Conservation (phyloP, 2,797 vertebrate genomes). For the Ceryle rudis region DNA sequence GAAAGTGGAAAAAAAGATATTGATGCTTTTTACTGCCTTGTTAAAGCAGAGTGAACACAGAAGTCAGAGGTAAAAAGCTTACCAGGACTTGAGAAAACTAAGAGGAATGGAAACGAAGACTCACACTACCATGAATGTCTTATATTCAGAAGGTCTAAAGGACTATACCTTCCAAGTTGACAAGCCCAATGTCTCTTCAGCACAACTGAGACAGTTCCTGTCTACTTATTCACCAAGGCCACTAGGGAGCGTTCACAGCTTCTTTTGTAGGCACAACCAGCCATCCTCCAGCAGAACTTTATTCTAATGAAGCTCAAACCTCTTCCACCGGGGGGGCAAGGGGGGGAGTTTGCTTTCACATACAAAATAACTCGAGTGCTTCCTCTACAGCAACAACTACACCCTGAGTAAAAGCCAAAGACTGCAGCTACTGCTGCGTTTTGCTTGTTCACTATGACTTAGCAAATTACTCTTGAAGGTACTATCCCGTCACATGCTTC, state of each 20-base stretch:
- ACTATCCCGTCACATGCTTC: slow-evolving; percentile 33
- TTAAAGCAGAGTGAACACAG: background rate
- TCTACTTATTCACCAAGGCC: background rate
- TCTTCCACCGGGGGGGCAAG: background rate
- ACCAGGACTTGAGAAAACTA: background rate
- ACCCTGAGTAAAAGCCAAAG: background rate
- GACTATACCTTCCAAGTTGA: background rate
- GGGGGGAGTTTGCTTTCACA: background rate
- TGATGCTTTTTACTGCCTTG: background rate
- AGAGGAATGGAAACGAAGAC: background rate
- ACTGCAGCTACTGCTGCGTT: slow-evolving; percentile 2
- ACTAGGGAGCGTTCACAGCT: slow-evolving; percentile 69
- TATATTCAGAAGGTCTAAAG: background rate
- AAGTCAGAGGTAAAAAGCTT: background rate
- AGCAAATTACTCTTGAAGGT: slow-evolving; percentile 44
- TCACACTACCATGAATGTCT: background rate
- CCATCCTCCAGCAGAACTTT: background rate
- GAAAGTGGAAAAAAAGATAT: fast-evolving
- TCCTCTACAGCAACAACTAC: slow-evolving; percentile 21
- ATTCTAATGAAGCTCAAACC: background rate
- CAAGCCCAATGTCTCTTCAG: background rate
- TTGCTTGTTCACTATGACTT: slow-evolving; percentile 68
- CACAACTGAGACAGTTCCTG: background rate
- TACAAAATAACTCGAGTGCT: background rate
- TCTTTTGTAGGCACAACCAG: background rate